Conservation (phyloP, 2,888 invertebrate genomes). For the Altica lythri region DNA sequence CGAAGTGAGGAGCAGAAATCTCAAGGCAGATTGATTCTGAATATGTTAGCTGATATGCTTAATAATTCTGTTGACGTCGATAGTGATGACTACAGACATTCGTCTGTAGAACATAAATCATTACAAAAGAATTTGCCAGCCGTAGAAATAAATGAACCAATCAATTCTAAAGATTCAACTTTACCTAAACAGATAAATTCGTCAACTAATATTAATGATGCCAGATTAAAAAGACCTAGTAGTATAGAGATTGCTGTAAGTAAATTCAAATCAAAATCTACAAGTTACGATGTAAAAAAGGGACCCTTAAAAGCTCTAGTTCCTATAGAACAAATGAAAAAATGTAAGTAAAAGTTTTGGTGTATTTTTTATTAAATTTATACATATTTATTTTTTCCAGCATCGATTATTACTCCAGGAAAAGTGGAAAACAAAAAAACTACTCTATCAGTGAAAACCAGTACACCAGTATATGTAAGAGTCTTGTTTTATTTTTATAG, state of each 20-base stretch:
- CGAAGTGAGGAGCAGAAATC: constrained; percentile 33
- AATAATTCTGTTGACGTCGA: constrained; percentile 9
- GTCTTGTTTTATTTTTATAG: too few relatives aligned
- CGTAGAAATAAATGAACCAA: neutral
- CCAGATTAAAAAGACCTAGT: too few relatives aligned
- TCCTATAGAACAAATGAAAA: constrained; percentile 40
- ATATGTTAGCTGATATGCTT: constrained; percentile 31
- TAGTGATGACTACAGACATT: constrained; percentile 36
- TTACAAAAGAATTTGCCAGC: neutral
- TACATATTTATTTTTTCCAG: too few relatives aligned
- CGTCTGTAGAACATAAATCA: constrained; percentile 30
- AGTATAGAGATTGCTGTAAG: too few relatives aligned
- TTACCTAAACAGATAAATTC: constrained; percentile 26
- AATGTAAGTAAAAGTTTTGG: constrained; percentile 31
- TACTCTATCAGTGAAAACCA: too few relatives aligned
- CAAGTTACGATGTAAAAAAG: constrained; percentile 18
- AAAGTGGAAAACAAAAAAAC: too few relatives aligned
- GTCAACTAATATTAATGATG: too few relatives aligned
- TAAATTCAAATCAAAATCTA: constrained; percentile 28
- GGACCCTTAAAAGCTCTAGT: constrained; percentile 40
- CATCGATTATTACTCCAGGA: too few relatives aligned
- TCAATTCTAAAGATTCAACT: constrained; percentile 5
- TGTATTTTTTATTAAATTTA: too few relatives aligned
- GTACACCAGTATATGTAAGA: too few relatives aligned
- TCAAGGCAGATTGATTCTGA: constrained; percentile 32